Evolutionary conservation across 2,113 vertebrate species (phyloP).

Genomic region (Ictalurus furcatus): DNA sequence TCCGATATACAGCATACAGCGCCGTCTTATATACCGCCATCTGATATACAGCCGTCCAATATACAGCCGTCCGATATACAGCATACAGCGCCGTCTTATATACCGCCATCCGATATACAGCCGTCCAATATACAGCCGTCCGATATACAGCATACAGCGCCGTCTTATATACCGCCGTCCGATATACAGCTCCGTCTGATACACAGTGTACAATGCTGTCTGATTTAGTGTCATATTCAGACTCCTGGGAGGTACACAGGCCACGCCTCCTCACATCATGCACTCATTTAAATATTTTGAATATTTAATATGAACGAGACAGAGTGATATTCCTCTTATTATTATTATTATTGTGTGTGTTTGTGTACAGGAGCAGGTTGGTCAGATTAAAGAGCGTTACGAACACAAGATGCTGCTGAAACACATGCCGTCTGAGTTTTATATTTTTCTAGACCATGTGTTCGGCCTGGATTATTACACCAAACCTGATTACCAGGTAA

Average conservation of each 20-base stretch:
- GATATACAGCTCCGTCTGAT: not conserved
- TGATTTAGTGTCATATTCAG: too few relatives aligned
- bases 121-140: too few relatives aligned
- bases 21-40: too few relatives aligned
- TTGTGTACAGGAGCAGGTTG: constrained; percentile 87
- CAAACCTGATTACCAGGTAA: constrained; percentile 97
- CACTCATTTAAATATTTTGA: not conserved
- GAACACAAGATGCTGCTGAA: constrained; percentile 96
- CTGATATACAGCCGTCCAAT: too few relatives aligned
- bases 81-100: not conserved
- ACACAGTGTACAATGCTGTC: not conserved
- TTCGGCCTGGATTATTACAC: constrained; percentile 94
- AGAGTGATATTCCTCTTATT: not conserved
- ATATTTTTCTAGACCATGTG: constrained; percentile 94
- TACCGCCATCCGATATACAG: not conserved
- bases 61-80: too few relatives aligned
- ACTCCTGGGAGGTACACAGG: too few relatives aligned
- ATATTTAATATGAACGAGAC: not conserved
- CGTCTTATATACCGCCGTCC: not conserved
- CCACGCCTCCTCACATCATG: too few relatives aligned
- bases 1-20: too few relatives aligned
- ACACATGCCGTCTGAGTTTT: constrained; percentile 96
- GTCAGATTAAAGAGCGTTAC: constrained; percentile 97
- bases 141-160: not conserved
- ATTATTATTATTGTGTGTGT: not conserved